Conservation (phyloP, 2,113 vertebrate genomes). For the Ptyas mucosa region DNA sequence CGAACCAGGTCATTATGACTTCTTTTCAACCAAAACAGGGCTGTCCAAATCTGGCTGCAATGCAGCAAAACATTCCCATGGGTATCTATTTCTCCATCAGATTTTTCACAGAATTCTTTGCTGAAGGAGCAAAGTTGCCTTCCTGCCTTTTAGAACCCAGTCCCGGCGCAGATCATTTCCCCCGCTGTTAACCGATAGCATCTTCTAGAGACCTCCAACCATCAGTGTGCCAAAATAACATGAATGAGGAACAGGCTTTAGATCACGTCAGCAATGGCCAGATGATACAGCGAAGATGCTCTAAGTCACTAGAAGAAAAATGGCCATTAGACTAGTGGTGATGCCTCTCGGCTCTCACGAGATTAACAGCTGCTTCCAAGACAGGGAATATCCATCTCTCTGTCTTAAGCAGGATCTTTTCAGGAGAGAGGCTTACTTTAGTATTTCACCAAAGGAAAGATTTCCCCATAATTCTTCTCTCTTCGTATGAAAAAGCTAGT, state of each 20-base stretch:
- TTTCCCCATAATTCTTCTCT: background rate
- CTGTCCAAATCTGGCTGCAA: background rate
- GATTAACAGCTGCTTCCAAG: background rate
- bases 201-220: background rate
- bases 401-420: background rate
- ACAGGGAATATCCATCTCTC: background rate
- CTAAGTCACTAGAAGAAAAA: background rate
- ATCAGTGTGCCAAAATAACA: background rate
- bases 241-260: background rate
- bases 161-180: background rate
- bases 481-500: background rate
- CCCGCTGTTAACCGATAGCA: background rate
- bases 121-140: background rate
- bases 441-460: background rate
- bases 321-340: background rate
- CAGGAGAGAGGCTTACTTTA: background rate
- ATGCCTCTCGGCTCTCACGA: background rate
- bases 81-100: background rate
- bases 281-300: background rate
- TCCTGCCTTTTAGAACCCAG: background rate
- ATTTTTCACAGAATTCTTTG: background rate
- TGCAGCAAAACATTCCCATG: background rate
- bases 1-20: background rate
- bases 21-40: background rate
- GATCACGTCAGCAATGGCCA: background rate